These are phyloP conservation scores for Drosophila nigromelanica DNA, from an alignment of 1,140 invertebrate genomes.

Conservation along the genomic window DNA sequence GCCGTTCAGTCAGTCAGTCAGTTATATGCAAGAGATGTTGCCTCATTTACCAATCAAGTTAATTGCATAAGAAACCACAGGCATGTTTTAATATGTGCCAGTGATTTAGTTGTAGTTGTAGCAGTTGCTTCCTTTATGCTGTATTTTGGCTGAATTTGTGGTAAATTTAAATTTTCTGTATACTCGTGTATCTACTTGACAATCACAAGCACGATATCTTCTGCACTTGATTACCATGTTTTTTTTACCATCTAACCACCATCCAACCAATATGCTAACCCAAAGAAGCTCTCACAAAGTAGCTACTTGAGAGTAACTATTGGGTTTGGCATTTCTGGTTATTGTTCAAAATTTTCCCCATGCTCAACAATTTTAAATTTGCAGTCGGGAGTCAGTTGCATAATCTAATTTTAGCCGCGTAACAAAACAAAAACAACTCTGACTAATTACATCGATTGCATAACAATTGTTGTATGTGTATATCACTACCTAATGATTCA, in stretches of 20 bases:
- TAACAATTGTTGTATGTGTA: conserved; percentile 31
- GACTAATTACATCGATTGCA: conserved; percentile 58
- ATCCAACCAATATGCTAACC: conserved; percentile 15
- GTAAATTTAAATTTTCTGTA: conserved; percentile 43
- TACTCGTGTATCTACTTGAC: conserved; percentile 33
- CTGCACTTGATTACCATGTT: conserved; percentile 60
- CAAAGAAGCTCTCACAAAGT: background rate
- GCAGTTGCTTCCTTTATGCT: conserved; percentile 6
- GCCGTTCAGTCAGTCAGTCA: conserved; percentile 15
- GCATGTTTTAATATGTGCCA: conserved; percentile 60
- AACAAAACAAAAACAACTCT: conserved; percentile 37
- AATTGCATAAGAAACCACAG: conserved; percentile 67
- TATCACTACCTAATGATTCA: background rate
- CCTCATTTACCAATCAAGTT: conserved; percentile 52
- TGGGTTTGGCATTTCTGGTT: conserved; percentile 68
- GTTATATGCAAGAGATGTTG: conserved; percentile 55
- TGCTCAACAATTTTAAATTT: conserved; percentile 7
- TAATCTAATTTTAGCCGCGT: conserved; percentile 56
- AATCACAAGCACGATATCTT: conserved; percentile 52
- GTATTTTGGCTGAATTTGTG: conserved; percentile 3
- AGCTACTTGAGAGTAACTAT: conserved; percentile 28
- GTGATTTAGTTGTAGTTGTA: conserved; percentile 22
- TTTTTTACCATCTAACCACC: conserved; percentile 2
- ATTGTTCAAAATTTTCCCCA: conserved; percentile 58
- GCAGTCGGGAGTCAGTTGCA: conserved; percentile 43